Conservation (phyloP, 2,113 vertebrate genomes). For the Heterotilapia buettikoferi region DNA sequence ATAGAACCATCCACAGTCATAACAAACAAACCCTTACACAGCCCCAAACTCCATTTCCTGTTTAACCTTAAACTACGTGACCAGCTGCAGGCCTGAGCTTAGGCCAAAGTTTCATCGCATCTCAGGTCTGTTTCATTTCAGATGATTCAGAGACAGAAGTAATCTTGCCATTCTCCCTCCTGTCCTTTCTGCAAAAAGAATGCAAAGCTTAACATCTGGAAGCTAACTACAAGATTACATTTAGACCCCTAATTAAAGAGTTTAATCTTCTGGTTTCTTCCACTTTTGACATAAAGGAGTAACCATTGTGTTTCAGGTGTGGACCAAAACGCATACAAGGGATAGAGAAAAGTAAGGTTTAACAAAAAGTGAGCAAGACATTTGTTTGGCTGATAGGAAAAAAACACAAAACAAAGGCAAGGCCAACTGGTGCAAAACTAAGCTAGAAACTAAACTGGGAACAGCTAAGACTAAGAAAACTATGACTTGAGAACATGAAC, state of each 20-base stretch:
- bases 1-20: background rate
- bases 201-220: constrained; percentile 44
- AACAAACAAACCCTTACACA: background rate
- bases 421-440: background rate
- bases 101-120: background rate
- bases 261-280: background rate
- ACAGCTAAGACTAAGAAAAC: background rate
- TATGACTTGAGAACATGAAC: background rate
- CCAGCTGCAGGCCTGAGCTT: background rate
- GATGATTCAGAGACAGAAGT: constrained; percentile 48
- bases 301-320: background rate
- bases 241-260: constrained; percentile 7
- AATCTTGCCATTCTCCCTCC: background rate
- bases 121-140: constrained; percentile 24
- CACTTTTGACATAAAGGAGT: background rate
- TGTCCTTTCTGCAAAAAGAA: background rate
- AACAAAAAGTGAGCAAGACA: background rate
- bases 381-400: background rate
- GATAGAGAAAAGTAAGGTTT: background rate
- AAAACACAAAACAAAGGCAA: background rate
- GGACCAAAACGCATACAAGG: background rate
- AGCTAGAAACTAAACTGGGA: background rate
- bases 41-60: background rate
- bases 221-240: constrained; percentile 9
- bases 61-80: constrained; percentile 44